Conservation (phyloP, 2,797 vertebrate genomes). For the Amblyraja radiata region DNA sequence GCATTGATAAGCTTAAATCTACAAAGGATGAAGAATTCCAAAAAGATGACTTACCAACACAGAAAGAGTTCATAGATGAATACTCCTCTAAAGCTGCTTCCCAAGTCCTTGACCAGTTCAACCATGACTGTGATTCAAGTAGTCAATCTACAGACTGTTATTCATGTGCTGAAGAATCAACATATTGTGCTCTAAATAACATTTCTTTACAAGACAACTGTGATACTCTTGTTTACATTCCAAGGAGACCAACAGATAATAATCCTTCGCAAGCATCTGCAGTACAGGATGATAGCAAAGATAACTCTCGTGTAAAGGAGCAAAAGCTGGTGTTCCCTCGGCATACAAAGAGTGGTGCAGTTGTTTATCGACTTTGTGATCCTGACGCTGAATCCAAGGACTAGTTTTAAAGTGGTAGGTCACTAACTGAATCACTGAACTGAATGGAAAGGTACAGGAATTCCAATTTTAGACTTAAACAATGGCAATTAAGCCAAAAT, state of each 20-base stretch:
- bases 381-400: background rate
- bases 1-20: constrained; percentile 20
- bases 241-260: background rate
- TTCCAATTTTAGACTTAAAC: background rate
- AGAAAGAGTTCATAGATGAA: background rate
- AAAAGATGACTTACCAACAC: background rate
- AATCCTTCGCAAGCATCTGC: background rate
- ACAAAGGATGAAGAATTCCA: background rate
- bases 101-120: background rate
- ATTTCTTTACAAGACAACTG: constrained; percentile 27
- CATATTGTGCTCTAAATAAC: constrained; percentile 28
- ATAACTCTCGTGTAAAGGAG: constrained; percentile 1
- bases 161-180: constrained; percentile 17
- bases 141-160: constrained; percentile 15
- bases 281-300: background rate
- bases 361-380: constrained; percentile 22
- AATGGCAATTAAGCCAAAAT: constrained; percentile 5
- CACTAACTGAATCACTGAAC: constrained; percentile 23
- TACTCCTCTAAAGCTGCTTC: background rate
- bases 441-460: background rate
- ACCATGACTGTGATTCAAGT: background rate
- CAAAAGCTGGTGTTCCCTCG: constrained; percentile 14
- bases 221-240: constrained; percentile 3
- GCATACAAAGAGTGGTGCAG: constrained; percentile 22
- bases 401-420: constrained; percentile 7